Percentiles rank a stretch among this genome's conserved stretches.
Conservation (phyloP, 2,797 vertebrate species). For the Margarornis squamiger region DNA sequence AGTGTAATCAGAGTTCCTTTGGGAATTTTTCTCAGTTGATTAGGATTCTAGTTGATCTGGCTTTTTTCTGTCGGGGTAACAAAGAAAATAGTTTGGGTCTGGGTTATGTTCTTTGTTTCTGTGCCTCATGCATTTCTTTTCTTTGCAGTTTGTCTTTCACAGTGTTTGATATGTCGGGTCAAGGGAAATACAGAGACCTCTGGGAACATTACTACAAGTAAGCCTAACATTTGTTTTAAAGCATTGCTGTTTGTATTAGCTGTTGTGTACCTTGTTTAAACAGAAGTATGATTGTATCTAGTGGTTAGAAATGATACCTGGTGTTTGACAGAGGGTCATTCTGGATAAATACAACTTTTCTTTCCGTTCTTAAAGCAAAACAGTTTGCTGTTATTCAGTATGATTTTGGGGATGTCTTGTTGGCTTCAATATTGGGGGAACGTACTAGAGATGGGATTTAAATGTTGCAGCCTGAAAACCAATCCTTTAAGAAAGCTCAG, state of each 20-base stretch:
- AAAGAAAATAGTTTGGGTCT: neutral
- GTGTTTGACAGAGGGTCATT: neutral
- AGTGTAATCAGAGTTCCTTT: neutral
- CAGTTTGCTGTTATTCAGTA: neutral
- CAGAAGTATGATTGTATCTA: neutral
- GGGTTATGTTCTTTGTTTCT: neutral
- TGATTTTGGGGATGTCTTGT: neutral
- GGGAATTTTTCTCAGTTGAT: neutral
- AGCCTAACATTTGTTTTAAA: constrained; percentile 66
- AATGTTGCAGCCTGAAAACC: neutral
- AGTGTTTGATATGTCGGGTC: constrained; percentile 99
- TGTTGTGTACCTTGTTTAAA: neutral
- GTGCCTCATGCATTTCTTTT: neutral
- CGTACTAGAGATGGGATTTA: neutral
- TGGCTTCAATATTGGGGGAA: neutral
- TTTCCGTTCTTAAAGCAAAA: neutral
- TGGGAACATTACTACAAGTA: constrained; percentile 99
- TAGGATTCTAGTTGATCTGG: neutral
- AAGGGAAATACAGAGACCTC: constrained; percentile 96
- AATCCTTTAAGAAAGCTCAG: neutral
- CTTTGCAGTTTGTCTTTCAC: constrained; percentile 92
- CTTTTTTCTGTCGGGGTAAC: neutral
- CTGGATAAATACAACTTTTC: neutral
- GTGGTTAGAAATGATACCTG: neutral
- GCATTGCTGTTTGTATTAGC: neutral